Base-by-base conservation (phyloP, 2,797 vertebrate species). In the Jordanella pulchra region DNA sequence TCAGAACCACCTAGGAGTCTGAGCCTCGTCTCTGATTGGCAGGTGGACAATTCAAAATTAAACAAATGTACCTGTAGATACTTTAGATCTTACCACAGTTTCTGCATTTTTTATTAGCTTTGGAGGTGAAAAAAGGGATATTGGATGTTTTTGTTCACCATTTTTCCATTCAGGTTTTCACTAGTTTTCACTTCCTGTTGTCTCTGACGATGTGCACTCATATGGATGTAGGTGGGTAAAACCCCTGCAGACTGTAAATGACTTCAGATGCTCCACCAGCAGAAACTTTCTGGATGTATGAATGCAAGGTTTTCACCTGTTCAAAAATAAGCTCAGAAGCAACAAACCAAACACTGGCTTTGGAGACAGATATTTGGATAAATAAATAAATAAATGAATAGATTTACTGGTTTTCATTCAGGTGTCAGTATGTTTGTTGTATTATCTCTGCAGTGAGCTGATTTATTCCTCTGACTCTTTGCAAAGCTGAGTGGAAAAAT, bases 1-100 rank as follows among this genome's bases (percentile, higher is more conserved):
- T 86, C 67, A 68, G 68, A 77, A n/a, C 53, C 35, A 50, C 73
- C 58, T n/a, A 44, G 28, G 42, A 11, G 48, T 15, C 17, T 3
- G 5, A 27, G 58, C 25, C 44, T 11, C 21, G 9, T 1, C 10
- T 4, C 27, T 56, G 69, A 85, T 86, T 87, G 82, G 80, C 32
- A 15, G 35, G 3, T 14, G 14, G 6, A 13, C 35, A 0, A 54
- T 82, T 87, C 74, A 42, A 86, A 87, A 58, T 72, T 23, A 76
- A 85, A 84, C 71, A 75, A 23, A 6, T 35, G 21, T 9, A 13
- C 3, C 72, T 45, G 44, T 23, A 14, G 35, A 17, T 13, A 27
- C 25, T 42, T 14, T 54, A 11, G 6, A 18, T 60, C 32, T n/a
- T 18, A 32, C 14, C 2, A 64, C 2, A n/a, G 61, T 45, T 64